Percentiles rank a stretch among this genome's conserved stretches.
Conservation (phyloP, 2,888 invertebrate species). For the Meandrusa payeni region DNA sequence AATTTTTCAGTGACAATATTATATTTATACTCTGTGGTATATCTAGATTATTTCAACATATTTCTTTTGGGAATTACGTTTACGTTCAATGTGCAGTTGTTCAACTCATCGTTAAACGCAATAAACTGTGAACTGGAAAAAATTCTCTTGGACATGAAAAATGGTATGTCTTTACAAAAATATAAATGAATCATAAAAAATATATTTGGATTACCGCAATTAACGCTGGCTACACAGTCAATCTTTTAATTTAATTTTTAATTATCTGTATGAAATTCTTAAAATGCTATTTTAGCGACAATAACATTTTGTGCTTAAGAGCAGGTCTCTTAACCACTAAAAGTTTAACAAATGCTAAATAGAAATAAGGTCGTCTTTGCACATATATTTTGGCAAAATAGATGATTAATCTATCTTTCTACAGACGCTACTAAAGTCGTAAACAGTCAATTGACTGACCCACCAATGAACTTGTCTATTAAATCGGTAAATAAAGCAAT, state of each 20-base stretch:
- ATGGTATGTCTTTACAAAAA: not conserved
- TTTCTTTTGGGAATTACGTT: not conserved
- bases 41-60: not conserved
- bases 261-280: too few relatives aligned
- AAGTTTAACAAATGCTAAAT: too few relatives aligned
- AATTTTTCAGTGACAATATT: slow-evolving; percentile 6
- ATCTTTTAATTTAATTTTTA: too few relatives aligned
- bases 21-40: not conserved
- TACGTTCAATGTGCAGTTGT: not conserved
- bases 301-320: too few relatives aligned
- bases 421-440: not conserved
- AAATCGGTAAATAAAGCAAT: slow-evolving; percentile 6
- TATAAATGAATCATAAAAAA: too few relatives aligned
- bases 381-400: too few relatives aligned
- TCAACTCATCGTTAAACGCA: not conserved
- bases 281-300: too few relatives aligned
- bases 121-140: slow-evolving; percentile 8
- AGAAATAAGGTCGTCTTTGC: too few relatives aligned
- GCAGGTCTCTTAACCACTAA: too few relatives aligned
- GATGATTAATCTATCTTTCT: not conserved
- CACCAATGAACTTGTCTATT: not conserved
- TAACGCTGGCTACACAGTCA: too few relatives aligned
- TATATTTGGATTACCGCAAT: too few relatives aligned
- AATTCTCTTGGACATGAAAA: not conserved
- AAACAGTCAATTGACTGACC: not conserved